These are phyloP conservation scores for Falco novaeseelandiae DNA, from an alignment of 2,797 vertebrate genomes.

Conservation along the genomic window DNA sequence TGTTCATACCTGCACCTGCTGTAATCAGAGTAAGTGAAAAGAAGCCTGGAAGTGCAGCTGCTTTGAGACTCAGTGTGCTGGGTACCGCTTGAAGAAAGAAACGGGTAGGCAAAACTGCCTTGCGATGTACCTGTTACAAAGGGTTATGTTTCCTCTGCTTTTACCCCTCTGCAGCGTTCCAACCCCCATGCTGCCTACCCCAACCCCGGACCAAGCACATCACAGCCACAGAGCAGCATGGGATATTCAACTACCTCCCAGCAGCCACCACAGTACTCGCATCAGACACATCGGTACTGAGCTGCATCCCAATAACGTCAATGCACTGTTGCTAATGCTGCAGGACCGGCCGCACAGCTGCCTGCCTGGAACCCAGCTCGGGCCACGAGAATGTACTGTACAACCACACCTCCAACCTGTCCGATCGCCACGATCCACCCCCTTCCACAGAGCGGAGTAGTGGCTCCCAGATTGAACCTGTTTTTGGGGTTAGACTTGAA, in stretches of 20 bases:
- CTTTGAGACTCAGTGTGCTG: background rate
- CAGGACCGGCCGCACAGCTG: constrained; percentile 70
- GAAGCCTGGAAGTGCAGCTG: background rate
- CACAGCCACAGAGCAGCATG: constrained; percentile 99
- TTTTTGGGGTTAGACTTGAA: constrained; percentile 79
- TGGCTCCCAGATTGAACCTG: constrained; percentile 72
- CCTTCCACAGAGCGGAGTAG: constrained; percentile 73
- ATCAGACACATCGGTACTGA: constrained; percentile 99
- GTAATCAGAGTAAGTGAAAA: background rate
- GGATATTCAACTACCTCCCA: constrained; percentile 99
- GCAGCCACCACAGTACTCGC: constrained; percentile 99
- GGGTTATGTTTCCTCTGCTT: background rate
- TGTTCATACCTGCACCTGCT: background rate
- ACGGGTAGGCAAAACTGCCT: background rate
- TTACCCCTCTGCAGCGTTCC: constrained; percentile 86
- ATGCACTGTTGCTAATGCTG: constrained; percentile 76
- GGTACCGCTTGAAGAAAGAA: background rate
- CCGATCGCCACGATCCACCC: constrained; percentile 73
- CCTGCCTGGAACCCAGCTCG: constrained; percentile 72
- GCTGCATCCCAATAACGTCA: constrained; percentile 69
- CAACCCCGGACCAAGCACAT: constrained; percentile 99
- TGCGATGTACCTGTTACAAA: accelerated
- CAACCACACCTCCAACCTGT: constrained; percentile 75
- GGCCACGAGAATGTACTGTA: constrained; percentile 80
- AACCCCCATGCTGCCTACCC: constrained; percentile 99